Base-by-base conservation (phyloP, 2,888 invertebrate genomes). In the Matsumyia berberina region DNA sequence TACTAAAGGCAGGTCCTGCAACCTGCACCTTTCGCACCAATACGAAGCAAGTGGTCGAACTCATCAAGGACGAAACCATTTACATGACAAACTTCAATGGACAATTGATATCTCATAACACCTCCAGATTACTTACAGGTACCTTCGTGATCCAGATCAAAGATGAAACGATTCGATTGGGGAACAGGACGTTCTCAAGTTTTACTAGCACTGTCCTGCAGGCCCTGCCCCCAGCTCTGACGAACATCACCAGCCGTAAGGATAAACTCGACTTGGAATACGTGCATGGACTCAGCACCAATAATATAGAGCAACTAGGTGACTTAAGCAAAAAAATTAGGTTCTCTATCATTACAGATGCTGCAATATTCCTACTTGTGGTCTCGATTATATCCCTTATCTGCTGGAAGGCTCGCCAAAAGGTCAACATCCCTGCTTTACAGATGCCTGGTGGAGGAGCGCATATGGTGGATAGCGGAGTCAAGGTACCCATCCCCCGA, bases 181-280 rank as follows among this genome's bases (percentile, higher is more conserved):
- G 12, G 11, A n/a, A 15, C 12, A 44, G 15, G 42, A 15, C n/a
- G 42, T 44, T 12, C 15, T 44, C 42, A 11, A 17, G 46, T 17
- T 46, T 19, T 19, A 46, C 46, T 19, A 17, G 19, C 11, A 17
- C 19, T 46, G 8, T 8, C 5, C 19, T 19, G 2, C 46, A 46
- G 19, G 39, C 39, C 39, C n/a, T 39, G 39, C 39, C 39, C n/a
- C n/a, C 12, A n/a, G 39, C 39, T n/a, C 39, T 39, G 39, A 39
- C 39, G 12, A 39, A 39, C 12, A 39, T 39, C 39, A 39, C 39
- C 39, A 39, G 12, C 39, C 9, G 39, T 39, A 39, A n/a, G 39
- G 24, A 24, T 4, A 24, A 24, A 24, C 24, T 24, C 24, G 24
- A 24, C 24, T 24, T 24, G 24, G 24, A 24, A 24, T 24, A 24